Conservation (phyloP, 37 sponge, comb jelly and placozoan species). For the Spongia lamella region DNA sequence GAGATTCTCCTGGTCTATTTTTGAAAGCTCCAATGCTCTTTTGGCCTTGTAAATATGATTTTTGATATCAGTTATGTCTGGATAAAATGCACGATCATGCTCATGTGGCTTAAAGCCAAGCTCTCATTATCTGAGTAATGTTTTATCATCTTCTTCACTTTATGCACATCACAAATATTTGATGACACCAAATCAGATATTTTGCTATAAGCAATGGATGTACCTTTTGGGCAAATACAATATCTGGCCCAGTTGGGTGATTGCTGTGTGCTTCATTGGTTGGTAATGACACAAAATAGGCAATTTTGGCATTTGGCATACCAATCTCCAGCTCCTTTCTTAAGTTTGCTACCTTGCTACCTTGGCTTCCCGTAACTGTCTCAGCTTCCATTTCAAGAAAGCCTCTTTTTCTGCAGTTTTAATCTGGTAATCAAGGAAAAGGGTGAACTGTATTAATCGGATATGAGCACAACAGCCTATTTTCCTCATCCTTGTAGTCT, state of each 20-base stretch:
- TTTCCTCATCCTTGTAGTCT: slow-evolving; percentile 21
- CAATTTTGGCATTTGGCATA: background rate
- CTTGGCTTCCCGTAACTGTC: background rate
- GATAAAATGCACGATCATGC: too few relatives aligned
- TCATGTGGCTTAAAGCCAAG: too few relatives aligned
- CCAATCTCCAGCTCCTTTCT: background rate
- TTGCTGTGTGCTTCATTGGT: slow-evolving; percentile 18
- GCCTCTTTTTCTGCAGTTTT: background rate
- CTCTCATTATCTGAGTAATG: too few relatives aligned
- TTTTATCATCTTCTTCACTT: too few relatives aligned
- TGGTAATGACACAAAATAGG: slow-evolving; percentile 23
- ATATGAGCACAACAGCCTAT: slow-evolving; percentile 19
- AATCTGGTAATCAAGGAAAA: slow-evolving; percentile 15
- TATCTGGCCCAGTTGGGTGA: background rate
- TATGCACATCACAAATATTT: too few relatives aligned
- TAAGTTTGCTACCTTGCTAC: background rate
- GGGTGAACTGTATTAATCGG: background rate
- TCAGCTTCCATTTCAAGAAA: background rate
- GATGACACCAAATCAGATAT: too few relatives aligned
- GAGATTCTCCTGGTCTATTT: too few relatives aligned
- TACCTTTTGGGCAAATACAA: slow-evolving; percentile 6
- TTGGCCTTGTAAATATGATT: too few relatives aligned
- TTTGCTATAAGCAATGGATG: slow-evolving; percentile 2
- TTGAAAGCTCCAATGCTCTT: too few relatives aligned
- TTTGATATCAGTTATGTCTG: too few relatives aligned